A percentile compares a stretch with the other conserved stretches of the same genome.
Evolutionary conservation across 2,797 vertebrate species (phyloP).

Genomic region (Cirrhinus molitorella): DNA sequence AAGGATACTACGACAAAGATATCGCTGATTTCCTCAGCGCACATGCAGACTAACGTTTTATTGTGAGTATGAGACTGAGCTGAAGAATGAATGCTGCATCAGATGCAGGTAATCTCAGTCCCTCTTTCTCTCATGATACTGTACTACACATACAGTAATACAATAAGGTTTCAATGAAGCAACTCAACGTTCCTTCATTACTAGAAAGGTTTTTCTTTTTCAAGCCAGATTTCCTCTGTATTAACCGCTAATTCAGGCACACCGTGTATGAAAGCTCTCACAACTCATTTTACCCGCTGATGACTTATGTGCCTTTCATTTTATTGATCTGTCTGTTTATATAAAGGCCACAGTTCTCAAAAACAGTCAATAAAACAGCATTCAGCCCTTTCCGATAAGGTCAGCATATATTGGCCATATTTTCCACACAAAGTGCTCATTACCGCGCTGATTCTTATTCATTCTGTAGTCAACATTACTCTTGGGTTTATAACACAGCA

Average conservation of each 20-base stretch:
- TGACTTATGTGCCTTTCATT: slow-evolving; percentile 16
- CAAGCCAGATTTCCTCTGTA: not conserved
- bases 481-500: slow-evolving; percentile 30
- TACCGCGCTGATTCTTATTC: slow-evolving; percentile 42
- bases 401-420: slow-evolving; percentile 23
- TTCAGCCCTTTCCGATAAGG: slow-evolving; percentile 19
- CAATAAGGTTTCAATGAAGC: too few species aligned
- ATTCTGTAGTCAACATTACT: slow-evolving; percentile 25
- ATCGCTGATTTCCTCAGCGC: too few species aligned
- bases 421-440: slow-evolving; percentile 26
- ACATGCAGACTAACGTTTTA: too few species aligned
- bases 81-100: too few species aligned
- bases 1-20: too few species aligned
- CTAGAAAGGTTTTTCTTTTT: not conserved
- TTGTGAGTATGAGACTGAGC: too few species aligned
- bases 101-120: too few species aligned
- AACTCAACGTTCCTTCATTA: too few species aligned
- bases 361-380: slow-evolving; percentile 4
- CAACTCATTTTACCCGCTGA: slow-evolving; percentile 1
- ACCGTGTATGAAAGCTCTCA: not conserved
- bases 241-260: not conserved
- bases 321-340: slow-evolving; percentile 15
- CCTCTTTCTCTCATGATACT: too few species aligned
- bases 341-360: not conserved
- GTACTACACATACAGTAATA: too few species aligned